These are phyloP conservation scores for Hippoglossus stenolepis DNA, from an alignment of 2,113 vertebrate genomes.

Conservation along the genomic window DNA sequence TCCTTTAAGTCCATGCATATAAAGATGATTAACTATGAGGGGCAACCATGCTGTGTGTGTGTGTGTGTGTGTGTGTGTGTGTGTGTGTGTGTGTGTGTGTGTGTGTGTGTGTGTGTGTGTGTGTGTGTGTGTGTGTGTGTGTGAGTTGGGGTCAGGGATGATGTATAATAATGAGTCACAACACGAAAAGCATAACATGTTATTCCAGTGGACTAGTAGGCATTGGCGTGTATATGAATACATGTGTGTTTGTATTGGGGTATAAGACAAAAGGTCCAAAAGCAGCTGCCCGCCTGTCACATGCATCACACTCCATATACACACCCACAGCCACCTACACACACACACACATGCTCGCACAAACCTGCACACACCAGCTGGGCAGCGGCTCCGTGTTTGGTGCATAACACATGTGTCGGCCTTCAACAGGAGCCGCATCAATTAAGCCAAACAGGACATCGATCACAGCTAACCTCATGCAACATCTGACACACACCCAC, in stretches of 20 bases:
- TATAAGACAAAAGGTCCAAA: constrained; percentile 23
- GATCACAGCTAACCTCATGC: constrained; percentile 55
- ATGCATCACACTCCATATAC: constrained; percentile 23
- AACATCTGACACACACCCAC: constrained; percentile 18
- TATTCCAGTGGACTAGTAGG: background rate
- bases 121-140: constrained; percentile 3
- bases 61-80: background rate
- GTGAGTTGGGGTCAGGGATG: background rate
- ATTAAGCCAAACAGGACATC: constrained; percentile 66
- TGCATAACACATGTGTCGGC: constrained; percentile 50
- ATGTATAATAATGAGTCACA: constrained; percentile 16
- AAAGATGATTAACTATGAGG: background rate
- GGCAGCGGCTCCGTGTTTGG: constrained; percentile 39
- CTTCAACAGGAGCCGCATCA: constrained; percentile 44
- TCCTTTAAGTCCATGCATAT: background rate
- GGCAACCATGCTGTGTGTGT: background rate
- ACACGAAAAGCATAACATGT: constrained; percentile 7
- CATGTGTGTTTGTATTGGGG: constrained; percentile 9
- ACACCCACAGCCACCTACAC: constrained; percentile 27
- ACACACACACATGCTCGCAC: constrained; percentile 30
- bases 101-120: constrained; percentile 5
- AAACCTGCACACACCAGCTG: constrained; percentile 44
- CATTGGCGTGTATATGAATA: background rate
- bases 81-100: background rate
- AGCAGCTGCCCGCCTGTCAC: constrained; percentile 63